A percentile compares a stretch with the other conserved stretches of the same genome.
These are phyloP conservation scores for Papilio polyxenes DNA, from an alignment of 1,140 invertebrate genomes.

Conservation along the genomic window DNA sequence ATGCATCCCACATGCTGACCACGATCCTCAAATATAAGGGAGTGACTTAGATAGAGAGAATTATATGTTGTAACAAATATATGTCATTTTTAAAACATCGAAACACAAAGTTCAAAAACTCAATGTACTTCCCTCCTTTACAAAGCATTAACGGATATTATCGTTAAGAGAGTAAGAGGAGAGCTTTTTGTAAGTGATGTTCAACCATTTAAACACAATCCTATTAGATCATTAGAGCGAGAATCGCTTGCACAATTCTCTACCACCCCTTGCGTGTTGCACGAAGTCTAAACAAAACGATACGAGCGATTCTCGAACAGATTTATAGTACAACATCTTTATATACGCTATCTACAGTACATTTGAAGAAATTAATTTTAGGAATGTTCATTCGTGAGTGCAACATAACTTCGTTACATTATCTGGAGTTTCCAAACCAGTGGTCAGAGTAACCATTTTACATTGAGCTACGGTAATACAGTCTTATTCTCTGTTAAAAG, in stretches of 20 bases:
- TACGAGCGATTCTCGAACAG: conserved; percentile 41
- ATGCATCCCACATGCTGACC: too few species aligned
- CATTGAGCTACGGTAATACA: conserved; percentile 25
- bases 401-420: conserved; percentile 63
- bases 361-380: conserved; percentile 52
- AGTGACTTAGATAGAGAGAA: too few species aligned
- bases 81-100: background rate
- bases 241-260: conserved; percentile 41
- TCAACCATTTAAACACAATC: conserved; percentile 46
- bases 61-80: too few species aligned
- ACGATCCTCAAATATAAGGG: too few species aligned
- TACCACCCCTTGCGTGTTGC: conserved; percentile 39
- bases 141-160: conserved; percentile 1
- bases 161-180: conserved; percentile 39
- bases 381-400: conserved; percentile 50
- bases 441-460: conserved; percentile 53
- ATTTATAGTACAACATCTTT: background rate
- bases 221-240: conserved; percentile 42
- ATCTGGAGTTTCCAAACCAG: conserved; percentile 66
- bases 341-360: background rate
- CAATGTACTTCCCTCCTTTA: background rate
- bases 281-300: conserved; percentile 39
- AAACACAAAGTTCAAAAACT: background rate
- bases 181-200: conserved; percentile 41
- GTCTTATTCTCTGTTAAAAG: background rate